A percentile compares a stretch with the other conserved stretches of the same genome.
Conservation (phyloP, 2,797 vertebrate species). For the Poecile montanus region DNA sequence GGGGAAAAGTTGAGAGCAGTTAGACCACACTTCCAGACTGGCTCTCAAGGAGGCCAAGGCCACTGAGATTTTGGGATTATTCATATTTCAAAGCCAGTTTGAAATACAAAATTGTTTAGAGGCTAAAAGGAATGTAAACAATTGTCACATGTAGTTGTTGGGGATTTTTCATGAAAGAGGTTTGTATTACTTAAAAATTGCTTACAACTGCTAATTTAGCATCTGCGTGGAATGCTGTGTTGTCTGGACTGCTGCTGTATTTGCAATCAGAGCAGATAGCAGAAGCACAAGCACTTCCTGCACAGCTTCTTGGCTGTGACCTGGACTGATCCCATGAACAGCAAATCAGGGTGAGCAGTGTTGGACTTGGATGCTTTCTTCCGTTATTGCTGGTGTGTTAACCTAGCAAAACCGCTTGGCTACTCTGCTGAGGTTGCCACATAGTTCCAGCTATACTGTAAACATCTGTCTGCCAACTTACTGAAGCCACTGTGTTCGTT, state of each 20-base stretch:
- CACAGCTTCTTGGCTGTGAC: neutral
- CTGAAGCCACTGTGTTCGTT: slow-evolving; percentile 1
- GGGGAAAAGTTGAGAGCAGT: neutral
- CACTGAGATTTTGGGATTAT: neutral
- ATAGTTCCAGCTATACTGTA: neutral
- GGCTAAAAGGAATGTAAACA: neutral
- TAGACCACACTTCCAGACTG: neutral
- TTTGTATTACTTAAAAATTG: slow-evolving; percentile 15
- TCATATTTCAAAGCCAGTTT: slow-evolving; percentile 5
- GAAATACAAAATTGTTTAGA: neutral
- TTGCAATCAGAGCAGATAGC: slow-evolving; percentile 14
- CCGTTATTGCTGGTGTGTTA: neutral
- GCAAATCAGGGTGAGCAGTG: neutral
- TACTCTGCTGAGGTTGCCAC: neutral
- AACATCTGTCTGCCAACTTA: slow-evolving; percentile 39
- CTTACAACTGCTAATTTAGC: neutral
- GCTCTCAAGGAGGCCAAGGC: neutral
- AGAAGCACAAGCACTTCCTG: slow-evolving; percentile 2
- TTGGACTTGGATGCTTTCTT: neutral
- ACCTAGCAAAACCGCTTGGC: neutral
- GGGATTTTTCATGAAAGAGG: neutral
- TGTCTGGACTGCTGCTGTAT: slow-evolving; percentile 18
- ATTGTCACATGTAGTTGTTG: neutral
- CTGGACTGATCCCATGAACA: neutral
- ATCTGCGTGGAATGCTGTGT: neutral